A percentile compares a stretch with the other conserved stretches of the same genome.
Conservation (phyloP, 2,113 vertebrate species). For the Origma solitaria region DNA sequence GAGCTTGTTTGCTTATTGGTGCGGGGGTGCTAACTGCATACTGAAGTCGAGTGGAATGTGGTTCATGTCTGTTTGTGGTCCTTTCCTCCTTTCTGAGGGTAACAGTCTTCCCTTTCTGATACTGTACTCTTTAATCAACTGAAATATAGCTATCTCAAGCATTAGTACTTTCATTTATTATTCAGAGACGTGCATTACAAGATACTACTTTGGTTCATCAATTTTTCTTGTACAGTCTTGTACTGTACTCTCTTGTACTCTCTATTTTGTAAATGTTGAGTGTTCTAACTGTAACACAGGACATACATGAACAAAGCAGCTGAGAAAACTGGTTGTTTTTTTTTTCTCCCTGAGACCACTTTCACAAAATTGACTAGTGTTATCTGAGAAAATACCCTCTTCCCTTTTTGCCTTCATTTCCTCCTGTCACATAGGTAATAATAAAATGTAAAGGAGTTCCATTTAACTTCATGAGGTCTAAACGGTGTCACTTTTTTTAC, state of each 20-base stretch:
- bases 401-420: background rate
- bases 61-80: background rate
- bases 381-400: background rate
- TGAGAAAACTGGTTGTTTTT: background rate
- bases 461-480: background rate
- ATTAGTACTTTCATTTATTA: background rate
- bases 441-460: background rate
- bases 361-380: background rate
- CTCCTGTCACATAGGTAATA: background rate
- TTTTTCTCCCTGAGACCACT: background rate
- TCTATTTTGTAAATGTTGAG: background rate
- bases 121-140: background rate
- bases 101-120: background rate
- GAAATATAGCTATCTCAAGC: background rate
- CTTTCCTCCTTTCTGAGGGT: background rate
- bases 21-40: rapidly evolving
- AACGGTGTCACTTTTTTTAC: background rate
- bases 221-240: background rate
- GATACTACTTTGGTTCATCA: background rate
- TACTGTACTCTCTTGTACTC: background rate
- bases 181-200: background rate
- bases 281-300: background rate
- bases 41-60: background rate
- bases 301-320: background rate
- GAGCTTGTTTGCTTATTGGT: background rate